Percentiles rank a stretch among this genome's conserved stretches.
Evolutionary conservation across 2,888 invertebrate species (phyloP).

Genomic region (Dryocosmus kuriphilus): DNA sequence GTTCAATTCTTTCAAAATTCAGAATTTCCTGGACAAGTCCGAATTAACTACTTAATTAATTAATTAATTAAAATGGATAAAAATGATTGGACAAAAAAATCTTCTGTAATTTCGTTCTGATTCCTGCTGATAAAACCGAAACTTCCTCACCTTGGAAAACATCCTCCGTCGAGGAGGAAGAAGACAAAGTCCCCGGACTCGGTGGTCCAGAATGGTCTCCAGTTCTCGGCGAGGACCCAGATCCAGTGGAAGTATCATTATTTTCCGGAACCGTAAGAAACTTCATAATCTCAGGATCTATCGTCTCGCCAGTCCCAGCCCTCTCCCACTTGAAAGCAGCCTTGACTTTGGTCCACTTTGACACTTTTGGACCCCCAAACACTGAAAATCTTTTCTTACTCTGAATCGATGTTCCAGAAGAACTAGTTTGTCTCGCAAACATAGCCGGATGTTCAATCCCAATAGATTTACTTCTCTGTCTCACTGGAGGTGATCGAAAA

Average conservation of each 20-base stretch:
- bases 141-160: conserved; percentile 30
- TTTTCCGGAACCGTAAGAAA: conserved; percentile 75
- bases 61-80: neutral
- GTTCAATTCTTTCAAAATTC: neutral
- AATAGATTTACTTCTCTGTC: conserved; percentile 82
- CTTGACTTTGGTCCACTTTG: conserved; percentile 94
- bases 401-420: neutral
- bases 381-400: conserved; percentile 40
- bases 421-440: neutral
- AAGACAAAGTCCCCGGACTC: conserved; percentile 78
- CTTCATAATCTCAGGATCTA: conserved; percentile 33
- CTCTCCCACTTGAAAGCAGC: conserved; percentile 93
- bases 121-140: neutral
- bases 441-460: conserved; percentile 79
- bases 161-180: conserved; percentile 41
- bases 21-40: neutral
- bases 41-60: neutral
- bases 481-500: conserved; percentile 70
- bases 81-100: neutral
- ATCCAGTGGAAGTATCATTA: conserved; percentile 70
- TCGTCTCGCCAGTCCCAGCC: conserved; percentile 79
- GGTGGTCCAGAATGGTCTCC: conserved; percentile 80
- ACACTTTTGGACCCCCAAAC: conserved; percentile 81
- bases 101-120: neutral
- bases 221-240: conserved; percentile 61